A percentile compares a stretch with the other conserved stretches of the same genome.
phyloP scores from a whole-genome alignment of 1,140 invertebrate genomes.

The Hirudo medicinalis region DNA sequence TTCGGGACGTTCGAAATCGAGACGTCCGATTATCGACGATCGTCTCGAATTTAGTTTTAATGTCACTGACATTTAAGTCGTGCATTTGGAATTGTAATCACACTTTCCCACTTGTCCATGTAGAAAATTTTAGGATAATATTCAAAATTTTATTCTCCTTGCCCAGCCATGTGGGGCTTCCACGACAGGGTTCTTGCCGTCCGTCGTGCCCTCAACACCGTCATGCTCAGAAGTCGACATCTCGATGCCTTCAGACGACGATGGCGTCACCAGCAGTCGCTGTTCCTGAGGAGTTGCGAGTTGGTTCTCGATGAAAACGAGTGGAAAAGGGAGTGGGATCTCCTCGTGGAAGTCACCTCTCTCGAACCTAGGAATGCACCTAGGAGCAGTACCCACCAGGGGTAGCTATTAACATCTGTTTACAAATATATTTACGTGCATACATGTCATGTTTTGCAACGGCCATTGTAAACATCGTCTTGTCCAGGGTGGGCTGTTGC shows the following conservation, averaged over 20 bases:
- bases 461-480: background rate
- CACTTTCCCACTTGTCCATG: too few relatives aligned
- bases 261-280: slow-evolving; percentile 54
- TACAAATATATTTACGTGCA: too few relatives aligned
- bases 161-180: slow-evolving; percentile 69
- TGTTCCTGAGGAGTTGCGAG: slow-evolving; percentile 40
- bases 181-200: slow-evolving; percentile 70
- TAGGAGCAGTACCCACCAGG: background rate
- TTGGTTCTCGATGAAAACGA: slow-evolving; percentile 56
- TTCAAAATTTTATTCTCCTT: background rate
- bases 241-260: slow-evolving; percentile 55
- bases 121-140: background rate
- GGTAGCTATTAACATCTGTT: slow-evolving; percentile 30
- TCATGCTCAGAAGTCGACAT: slow-evolving; percentile 45
- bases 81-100: too few relatives aligned
- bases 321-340: slow-evolving; percentile 71
- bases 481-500: too few relatives aligned
- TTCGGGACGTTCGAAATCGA: slow-evolving; percentile 22
- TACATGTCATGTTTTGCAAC: background rate
- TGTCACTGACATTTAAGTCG: too few relatives aligned
- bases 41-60: too few relatives aligned
- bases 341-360: slow-evolving; percentile 58
- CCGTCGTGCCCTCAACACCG: slow-evolving; percentile 62
- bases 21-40: too few relatives aligned
- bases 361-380: slow-evolving; percentile 45